Base-by-base conservation (phyloP, 1,140 invertebrate species). In the Carposina sasakii region DNA sequence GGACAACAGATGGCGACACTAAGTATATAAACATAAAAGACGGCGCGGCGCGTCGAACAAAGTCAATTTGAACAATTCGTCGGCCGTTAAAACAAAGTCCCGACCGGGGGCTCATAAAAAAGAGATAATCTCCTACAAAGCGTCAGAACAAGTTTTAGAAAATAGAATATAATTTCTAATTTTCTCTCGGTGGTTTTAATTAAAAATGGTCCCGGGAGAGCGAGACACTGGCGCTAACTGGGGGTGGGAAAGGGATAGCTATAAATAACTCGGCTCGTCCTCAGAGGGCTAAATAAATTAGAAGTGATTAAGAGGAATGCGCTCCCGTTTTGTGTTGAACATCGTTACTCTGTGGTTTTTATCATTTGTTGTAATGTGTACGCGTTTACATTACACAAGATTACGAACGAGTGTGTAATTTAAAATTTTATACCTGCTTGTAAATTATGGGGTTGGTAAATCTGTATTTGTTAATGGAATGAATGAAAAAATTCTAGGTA, bases 121-220 rank as follows among this genome's bases (percentile, higher is more conserved):
- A 75, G 54, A 79, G 70, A 79, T 84, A 79, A 84, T 82, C 78
- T 75, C 71, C 68, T 51, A 75, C 81, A 81, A 81, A 81, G 63
- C 81, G 76, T 74, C 73, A 74, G 76, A 75, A 68, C 79, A 81
- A 84, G 76, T 82, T 82, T 81, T 76, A 72, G 76, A 75, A 84
- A 84, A 84, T 84, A 84, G 81, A 84, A 84, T 84, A 84, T 84
- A 84, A 84, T 84, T 84, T 81, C 81, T 84, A 81, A 84, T 84
- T 82, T 78, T 84, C 77, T 81, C 76, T 51, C 71, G 69, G 71
- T 73, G 76, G 76, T 84, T 81, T 84, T 84, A 84, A 84, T 84
- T 84, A 84, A 84, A 81, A 84, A 84, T 81, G 77, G 75, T 76
- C 76, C 76, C 76, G 44, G 47, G 64, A 60, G 76, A 84, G 60